Base-by-base conservation (phyloP, 2,113 vertebrate species). In the Scopus umbretta region DNA sequence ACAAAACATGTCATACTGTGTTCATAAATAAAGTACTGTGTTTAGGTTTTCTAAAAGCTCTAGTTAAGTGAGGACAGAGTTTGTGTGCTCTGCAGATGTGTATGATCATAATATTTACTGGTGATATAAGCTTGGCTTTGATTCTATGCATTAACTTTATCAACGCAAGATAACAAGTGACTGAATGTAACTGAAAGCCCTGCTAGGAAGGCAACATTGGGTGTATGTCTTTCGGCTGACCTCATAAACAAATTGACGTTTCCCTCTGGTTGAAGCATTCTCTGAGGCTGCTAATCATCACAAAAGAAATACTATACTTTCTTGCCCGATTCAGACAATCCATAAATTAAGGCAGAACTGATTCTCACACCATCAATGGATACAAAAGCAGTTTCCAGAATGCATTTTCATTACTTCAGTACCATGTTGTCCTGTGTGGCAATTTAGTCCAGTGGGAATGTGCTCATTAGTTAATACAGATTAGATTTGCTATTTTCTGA, bases 101-200 rank as follows among this genome's bases (percentile, higher is more conserved):
- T 80, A 78, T 23, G 88, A 93, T 96, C 92, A 97, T 96, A 98
- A 97, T 95, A 97, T 97, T 98, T 97, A 98, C 94, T 95, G 63
- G 84, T 92, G 73, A 92, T 96, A 94, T 93, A 96, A 95, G 92
- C 91, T 94, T 92, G 80, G 87, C 96, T 96, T 97, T 97, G 93
- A 97, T 97, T 96, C 80, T 95, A 89, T 96, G 86, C 94, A 97
- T 96, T 97, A 97, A 74, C 95, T 96, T 97, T 97, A 97, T 97
- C 91, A 96, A 92, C 92, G 78, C 61, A 78, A 93, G 94, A 95
- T 97, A 97, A 94, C 75, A 94, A 92, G 97, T 91, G 91, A 18
- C 78, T 91, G 65, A 63, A 80, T 66, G 76, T 56, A 71, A 36
- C 80, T 84, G 71, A 92, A 78, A 92, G 80, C 70, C 81, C 50